phyloP scores from a whole-genome alignment of 2,113 vertebrate species.

The Pseudonaja textilis region DNA sequence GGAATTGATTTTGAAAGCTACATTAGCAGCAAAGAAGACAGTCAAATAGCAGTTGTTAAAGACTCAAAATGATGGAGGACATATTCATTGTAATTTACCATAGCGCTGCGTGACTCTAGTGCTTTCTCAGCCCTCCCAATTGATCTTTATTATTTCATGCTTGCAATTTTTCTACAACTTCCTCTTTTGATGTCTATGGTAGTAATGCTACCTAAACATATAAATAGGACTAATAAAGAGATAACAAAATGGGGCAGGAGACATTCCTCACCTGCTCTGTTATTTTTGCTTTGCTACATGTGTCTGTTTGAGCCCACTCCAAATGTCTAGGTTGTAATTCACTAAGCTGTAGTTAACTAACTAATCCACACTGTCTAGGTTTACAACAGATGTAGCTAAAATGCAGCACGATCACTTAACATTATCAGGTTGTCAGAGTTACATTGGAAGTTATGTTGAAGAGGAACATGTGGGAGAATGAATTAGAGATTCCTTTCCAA shows the following conservation, averaged over 20 bases:
- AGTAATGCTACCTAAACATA: not conserved
- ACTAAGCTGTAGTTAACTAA: not conserved
- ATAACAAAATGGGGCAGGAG: not conserved
- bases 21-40: not conserved
- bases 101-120: not conserved
- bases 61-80: not conserved
- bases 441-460: not conserved
- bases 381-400: not conserved
- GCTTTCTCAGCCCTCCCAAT: not conserved
- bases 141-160: not conserved
- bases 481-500: not conserved
- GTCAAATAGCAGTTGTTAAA: not conserved
- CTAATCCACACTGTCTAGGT: not conserved
- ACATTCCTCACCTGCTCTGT: not conserved
- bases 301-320: not conserved
- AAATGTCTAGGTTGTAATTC: not conserved
- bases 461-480: not conserved
- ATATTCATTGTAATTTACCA: not conserved
- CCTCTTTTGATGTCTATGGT: not conserved
- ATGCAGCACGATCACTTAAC: not conserved
- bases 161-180: not conserved
- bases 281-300: not conserved
- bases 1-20: not conserved
- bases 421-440: not conserved
- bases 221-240: not conserved